phyloP scores from a whole-genome alignment of 2,113 vertebrate genomes.

The Crotalus helleri region DNA sequence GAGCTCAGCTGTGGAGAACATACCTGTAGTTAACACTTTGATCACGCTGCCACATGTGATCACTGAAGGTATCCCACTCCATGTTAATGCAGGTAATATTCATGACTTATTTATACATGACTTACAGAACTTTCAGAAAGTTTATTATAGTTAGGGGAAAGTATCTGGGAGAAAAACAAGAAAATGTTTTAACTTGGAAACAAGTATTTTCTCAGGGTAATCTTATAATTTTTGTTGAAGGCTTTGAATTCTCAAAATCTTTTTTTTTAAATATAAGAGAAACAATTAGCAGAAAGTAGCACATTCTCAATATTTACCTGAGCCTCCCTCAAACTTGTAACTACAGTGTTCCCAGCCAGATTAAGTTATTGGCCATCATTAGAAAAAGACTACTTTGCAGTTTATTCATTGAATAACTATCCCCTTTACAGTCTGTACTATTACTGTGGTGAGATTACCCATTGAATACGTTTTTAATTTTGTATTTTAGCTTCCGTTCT shows the following conservation, averaged over 20 bases:
- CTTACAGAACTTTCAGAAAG: background rate
- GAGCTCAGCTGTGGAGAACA: conserved; percentile 69
- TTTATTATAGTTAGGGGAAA: background rate
- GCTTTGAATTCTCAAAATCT: background rate
- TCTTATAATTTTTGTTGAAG: background rate
- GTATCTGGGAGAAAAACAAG: background rate
- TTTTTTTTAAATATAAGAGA: background rate
- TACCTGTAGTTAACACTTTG: conserved; percentile 80
- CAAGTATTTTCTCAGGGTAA: background rate
- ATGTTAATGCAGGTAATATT: conserved; percentile 85
- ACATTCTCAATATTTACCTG: background rate
- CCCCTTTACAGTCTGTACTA: background rate
- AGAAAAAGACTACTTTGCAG: background rate
- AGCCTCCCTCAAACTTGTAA: background rate
- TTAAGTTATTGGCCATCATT: background rate
- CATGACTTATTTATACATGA: background rate
- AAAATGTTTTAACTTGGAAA: background rate
- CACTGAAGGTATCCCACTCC: conserved; percentile 88
- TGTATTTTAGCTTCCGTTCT: background rate
- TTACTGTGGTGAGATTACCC: background rate
- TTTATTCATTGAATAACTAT: background rate
- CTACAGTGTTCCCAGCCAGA: background rate
- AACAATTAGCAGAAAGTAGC: background rate
- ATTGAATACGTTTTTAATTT: background rate
- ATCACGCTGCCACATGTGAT: conserved; percentile 87